Evolutionary conservation across 2,113 vertebrate species (phyloP), one percentile per base, ranked within the genome.

Genomic region (Terrapene triunguis): DNA sequence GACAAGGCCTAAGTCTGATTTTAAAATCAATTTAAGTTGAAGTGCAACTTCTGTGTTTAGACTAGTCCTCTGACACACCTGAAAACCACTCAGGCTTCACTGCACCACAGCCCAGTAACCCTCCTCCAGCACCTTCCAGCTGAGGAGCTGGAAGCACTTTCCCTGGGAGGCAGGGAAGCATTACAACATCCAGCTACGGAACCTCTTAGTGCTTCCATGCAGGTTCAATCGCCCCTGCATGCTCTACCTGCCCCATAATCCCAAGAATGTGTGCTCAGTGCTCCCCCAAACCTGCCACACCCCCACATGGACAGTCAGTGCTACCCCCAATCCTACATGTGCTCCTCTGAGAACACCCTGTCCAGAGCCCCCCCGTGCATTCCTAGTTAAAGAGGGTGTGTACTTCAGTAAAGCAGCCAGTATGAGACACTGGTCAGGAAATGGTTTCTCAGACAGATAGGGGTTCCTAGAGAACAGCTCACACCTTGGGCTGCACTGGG

Each of bases 21-120:
- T 3, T 42, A 38, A 93, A 97, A 95, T 96, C 82, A 38, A 97
- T 97, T 97, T 82, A 92, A 95, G 96, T 94, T 80, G 82, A 95
- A 96, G 95, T 96, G 94, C 83, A 92, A 84, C 4, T 2, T 53
- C 51, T 2, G 11, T 12, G 48, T 47, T 59, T 0, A 5, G 72
- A 19, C 51, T 48, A 85, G 69, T 47, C 51, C 84, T 69, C 0
- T 3, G 78, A 81, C 0, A 0, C 87, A 92, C 80, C 0, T 90
- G 90, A 94, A 95, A 96, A 95, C 90, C 0, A 0, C 38, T 51
- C 90, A 90, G 96, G 1, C 0, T 93, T 69, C 78, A 76, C 1
- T 87, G 84, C 65, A 54, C 82, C 47, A 85, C 50, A 6, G 54
- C 50, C 25, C n/a, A 89, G 78, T 90, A 94, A 44, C 84, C 94